These are phyloP conservation scores for Cinclus cinclus DNA, from an alignment of 2,113 vertebrate species.

Conservation along the genomic window DNA sequence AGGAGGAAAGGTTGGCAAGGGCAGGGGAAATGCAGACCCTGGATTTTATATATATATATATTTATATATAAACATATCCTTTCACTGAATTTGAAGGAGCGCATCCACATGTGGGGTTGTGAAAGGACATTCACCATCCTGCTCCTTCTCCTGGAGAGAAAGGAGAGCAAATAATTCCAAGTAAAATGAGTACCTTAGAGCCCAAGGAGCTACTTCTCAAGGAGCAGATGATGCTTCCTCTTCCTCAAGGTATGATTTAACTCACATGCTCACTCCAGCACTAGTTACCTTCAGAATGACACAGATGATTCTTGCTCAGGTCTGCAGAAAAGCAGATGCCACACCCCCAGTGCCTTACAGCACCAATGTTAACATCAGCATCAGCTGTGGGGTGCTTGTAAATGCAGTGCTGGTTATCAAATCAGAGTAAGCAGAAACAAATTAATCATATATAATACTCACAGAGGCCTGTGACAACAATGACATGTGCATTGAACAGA, in stretches of 20 bases:
- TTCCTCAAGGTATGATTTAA: background rate
- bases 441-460: rapidly evolving
- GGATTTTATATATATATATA: background rate
- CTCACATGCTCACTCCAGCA: background rate
- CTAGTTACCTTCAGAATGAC: background rate
- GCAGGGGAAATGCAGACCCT: background rate
- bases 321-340: background rate
- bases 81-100: background rate
- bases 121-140: conserved; percentile 16
- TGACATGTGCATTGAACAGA: background rate
- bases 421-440: background rate
- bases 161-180: background rate
- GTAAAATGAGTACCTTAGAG: background rate
- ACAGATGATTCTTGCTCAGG: background rate
- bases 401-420: background rate
- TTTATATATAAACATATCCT: background rate
- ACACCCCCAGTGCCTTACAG: background rate
- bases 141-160: background rate
- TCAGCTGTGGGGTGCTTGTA: background rate
- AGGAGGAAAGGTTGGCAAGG: background rate
- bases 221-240: background rate
- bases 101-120: background rate
- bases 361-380: rapidly evolving
- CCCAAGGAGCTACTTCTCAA: background rate
- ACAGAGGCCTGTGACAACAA: background rate